Evolutionary conservation across 2,888 invertebrate species (phyloP).

Genomic region (Flabesymbios commensalis): DNA sequence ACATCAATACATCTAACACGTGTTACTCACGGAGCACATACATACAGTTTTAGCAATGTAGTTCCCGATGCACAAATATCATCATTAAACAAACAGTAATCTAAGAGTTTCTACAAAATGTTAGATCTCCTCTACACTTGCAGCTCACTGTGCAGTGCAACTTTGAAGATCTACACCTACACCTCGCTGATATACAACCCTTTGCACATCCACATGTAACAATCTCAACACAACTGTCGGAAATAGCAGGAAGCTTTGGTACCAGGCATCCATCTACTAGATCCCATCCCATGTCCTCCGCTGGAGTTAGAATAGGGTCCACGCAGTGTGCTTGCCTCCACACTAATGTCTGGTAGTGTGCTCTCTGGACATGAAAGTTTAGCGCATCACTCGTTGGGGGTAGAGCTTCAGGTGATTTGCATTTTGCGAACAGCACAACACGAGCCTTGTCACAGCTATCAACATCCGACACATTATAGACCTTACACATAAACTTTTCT

Average conservation of each 20-base stretch:
- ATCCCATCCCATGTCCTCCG: background rate
- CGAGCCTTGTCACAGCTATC: slow-evolving; percentile 1
- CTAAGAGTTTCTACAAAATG: too few species aligned
- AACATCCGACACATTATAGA: background rate
- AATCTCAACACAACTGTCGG: background rate
- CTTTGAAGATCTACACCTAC: background rate
- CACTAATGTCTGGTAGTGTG: background rate
- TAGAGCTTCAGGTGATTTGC: background rate
- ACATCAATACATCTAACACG: too few species aligned
- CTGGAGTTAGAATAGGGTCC: background rate
- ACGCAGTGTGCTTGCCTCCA: background rate
- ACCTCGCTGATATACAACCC: background rate
- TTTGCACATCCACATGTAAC: background rate
- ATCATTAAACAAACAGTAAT: too few species aligned
- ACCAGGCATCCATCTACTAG: background rate
- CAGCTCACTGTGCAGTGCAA: background rate
- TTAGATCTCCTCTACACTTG: background rate
- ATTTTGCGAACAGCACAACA: background rate
- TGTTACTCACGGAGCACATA: too few species aligned
- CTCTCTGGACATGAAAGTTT: background rate
- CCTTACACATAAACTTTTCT: background rate
- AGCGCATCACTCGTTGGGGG: background rate
- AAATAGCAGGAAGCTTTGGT: background rate
- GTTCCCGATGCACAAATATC: too few species aligned
- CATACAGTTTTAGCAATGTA: too few species aligned